A percentile compares a stretch with the other conserved stretches of the same genome.
These are phyloP conservation scores for Myotis planiceps DNA, from an alignment of 2,797 vertebrate species.

Conservation along the genomic window DNA sequence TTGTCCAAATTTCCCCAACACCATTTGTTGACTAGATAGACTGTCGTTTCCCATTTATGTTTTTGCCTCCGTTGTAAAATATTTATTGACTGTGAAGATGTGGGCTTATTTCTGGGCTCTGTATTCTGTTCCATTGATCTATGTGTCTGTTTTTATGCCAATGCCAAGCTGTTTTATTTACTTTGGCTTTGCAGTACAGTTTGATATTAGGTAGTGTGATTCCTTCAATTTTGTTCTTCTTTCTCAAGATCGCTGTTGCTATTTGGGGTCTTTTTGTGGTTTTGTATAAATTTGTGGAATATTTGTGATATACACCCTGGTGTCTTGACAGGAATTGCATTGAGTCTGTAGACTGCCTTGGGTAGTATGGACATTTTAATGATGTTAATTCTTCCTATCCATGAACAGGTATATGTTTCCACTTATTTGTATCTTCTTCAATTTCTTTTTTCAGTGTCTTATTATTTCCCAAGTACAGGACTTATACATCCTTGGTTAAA, in stretches of 20 bases:
- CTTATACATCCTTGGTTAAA: background rate
- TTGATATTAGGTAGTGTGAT: background rate
- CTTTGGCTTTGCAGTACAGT: background rate
- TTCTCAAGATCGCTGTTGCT: background rate
- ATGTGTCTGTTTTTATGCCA: background rate
- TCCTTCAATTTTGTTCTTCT: background rate
- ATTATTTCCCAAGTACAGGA: background rate
- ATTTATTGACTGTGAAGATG: background rate
- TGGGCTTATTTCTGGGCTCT: background rate
- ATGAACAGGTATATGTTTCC: background rate
- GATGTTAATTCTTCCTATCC: background rate
- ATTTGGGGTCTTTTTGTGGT: background rate
- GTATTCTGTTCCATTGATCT: background rate
- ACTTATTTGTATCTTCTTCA: background rate
- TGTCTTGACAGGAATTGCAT: background rate
- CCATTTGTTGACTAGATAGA: background rate
- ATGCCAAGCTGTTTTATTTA: background rate
- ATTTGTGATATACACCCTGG: background rate
- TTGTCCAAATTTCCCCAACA: background rate
- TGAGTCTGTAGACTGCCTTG: background rate
- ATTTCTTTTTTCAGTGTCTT: background rate
- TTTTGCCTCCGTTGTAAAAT: background rate
- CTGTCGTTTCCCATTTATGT: background rate
- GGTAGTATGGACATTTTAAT: background rate
- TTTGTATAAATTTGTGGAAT: background rate